phyloP scores from a whole-genome alignment of 2,888 invertebrate species.

The Eilema sororculum region DNA sequence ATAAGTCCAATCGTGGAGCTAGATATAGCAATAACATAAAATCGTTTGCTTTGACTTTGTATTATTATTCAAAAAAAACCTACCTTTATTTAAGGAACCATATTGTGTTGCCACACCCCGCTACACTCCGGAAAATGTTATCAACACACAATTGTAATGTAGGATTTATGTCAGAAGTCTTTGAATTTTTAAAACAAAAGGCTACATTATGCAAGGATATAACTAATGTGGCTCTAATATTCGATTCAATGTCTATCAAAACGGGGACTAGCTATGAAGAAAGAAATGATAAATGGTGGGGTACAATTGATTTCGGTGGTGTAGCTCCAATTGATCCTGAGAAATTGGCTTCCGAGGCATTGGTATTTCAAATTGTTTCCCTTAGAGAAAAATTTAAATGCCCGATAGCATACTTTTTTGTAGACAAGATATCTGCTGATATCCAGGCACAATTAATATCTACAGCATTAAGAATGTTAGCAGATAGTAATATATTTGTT shows the following conservation, averaged over 20 bases:
- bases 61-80: too few species aligned
- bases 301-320: background rate
- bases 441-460: slow-evolving; percentile 1
- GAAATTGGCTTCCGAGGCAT: background rate
- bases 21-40: too few species aligned
- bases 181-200: background rate
- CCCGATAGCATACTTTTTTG: slow-evolving; percentile 8
- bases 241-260: too few species aligned
- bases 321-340: background rate
- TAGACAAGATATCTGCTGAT: slow-evolving; percentile 5
- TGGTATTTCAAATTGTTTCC: slow-evolving; percentile 2
- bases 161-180: slow-evolving; percentile 9
- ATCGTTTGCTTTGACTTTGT: too few species aligned
- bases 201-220: too few species aligned
- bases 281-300: too few species aligned
- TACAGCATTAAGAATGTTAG: background rate
- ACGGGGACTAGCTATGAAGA: too few species aligned
- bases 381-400: slow-evolving; percentile 7
- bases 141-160: slow-evolving; percentile 5
- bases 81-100: too few species aligned
- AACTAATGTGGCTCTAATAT: too few species aligned
- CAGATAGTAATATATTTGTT: background rate
- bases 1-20: too few species aligned
- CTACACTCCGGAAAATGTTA: too few species aligned
- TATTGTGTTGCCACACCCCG: too few species aligned